Conservation (phyloP, 2,888 invertebrate genomes). For the Alloscopus bannaensis region DNA sequence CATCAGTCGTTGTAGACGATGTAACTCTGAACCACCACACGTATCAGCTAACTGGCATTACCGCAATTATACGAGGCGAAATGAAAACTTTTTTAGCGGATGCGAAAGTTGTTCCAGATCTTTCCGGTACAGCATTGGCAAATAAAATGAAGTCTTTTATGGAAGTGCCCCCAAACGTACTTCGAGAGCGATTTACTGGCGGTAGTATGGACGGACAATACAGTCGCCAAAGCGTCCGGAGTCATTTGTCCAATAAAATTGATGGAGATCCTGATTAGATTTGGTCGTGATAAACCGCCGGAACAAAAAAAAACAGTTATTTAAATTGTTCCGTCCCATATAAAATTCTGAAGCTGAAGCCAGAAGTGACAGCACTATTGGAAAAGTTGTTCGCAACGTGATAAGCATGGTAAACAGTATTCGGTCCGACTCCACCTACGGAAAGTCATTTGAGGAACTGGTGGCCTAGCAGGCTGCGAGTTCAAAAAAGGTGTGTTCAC, state of each 20-base stretch:
- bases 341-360: not conserved
- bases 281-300: not conserved
- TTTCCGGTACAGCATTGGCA: not conserved
- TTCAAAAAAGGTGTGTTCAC: not conserved
- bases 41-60: not conserved
- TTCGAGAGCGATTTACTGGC: not conserved
- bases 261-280: not conserved
- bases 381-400: not conserved
- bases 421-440: not conserved
- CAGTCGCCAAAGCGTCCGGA: no score
- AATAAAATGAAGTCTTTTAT: not conserved
- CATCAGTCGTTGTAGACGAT: conserved; percentile 1
- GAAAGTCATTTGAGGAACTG: not conserved
- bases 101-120: not conserved
- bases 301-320: not conserved
- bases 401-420: not conserved
- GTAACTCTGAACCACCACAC: not conserved
- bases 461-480: not conserved
- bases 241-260: not conserved
- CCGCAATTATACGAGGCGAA: not conserved
- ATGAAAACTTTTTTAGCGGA: not conserved
- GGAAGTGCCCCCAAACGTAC: not conserved
- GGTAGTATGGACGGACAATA: not conserved
- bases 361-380: not conserved
- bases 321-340: not conserved